These are phyloP conservation scores for Xiphias gladius DNA, from an alignment of 2,113 vertebrate genomes.

Conservation along the genomic window DNA sequence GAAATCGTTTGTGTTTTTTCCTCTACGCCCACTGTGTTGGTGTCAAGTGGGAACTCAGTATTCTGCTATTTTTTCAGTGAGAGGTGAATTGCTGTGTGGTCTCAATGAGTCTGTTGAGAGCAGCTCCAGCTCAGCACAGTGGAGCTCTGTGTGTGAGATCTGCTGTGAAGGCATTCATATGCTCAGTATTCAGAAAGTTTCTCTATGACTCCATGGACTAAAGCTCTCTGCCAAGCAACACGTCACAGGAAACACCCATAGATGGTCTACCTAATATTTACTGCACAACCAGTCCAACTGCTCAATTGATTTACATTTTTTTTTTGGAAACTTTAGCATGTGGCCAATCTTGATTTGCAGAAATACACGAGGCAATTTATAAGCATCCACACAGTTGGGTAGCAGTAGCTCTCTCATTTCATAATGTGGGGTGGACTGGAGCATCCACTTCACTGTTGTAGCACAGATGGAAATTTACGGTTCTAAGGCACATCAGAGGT, in stretches of 20 bases:
- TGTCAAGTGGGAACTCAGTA: slow-evolving; percentile 36
- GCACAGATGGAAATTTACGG: slow-evolving; percentile 14
- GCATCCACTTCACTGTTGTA: slow-evolving; percentile 12
- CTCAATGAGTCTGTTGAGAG: slow-evolving; percentile 73
- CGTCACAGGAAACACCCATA: slow-evolving; percentile 49
- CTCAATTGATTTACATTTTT: slow-evolving; percentile 43
- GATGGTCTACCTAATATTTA: slow-evolving; percentile 52
- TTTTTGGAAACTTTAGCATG: slow-evolving; percentile 31
- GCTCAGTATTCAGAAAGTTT: slow-evolving; percentile 76
- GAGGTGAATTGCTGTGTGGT: slow-evolving; percentile 60
- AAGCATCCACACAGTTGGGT: slow-evolving; percentile 9
- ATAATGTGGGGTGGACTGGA: not conserved
- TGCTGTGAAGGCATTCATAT: slow-evolving; percentile 66
- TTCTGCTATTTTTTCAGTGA: slow-evolving; percentile 51
- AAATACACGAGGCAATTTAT: slow-evolving; percentile 22
- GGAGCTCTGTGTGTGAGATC: slow-evolving; percentile 68
- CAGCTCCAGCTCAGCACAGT: slow-evolving; percentile 64
- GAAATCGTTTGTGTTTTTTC: not conserved
- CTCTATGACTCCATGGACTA: slow-evolving; percentile 45
- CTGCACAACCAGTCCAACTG: slow-evolving; percentile 32
- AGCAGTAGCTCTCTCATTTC: not conserved
- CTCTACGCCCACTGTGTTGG: slow-evolving; percentile 9
- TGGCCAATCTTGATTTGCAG: slow-evolving; percentile 15
- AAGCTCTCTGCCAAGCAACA: slow-evolving; percentile 66
- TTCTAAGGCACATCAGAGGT: slow-evolving; percentile 16